Base-by-base conservation (phyloP, 2,888 invertebrate genomes). In the Mechanitis messenoides region DNA sequence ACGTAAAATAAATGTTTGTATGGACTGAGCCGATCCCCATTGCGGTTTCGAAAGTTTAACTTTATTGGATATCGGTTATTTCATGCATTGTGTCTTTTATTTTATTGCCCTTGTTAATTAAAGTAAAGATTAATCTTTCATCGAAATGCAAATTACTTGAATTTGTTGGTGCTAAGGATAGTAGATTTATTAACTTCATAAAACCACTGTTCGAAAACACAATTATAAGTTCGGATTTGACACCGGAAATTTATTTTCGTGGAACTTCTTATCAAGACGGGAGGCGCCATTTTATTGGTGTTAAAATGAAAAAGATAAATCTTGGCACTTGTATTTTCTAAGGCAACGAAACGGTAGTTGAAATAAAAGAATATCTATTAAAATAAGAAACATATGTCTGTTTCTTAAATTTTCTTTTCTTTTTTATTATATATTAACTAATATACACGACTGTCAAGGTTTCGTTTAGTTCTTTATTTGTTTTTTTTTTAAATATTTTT, bases 1-100 rank as follows among this genome's bases (percentile, higher is more conserved):
- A 74, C 75, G 71, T 76, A 79, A 78, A 80, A 85, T 79, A 83
- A 83, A 84, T 85, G 80, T 81, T 81, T 80, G 78, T 75, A 76
- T 73, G 79, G 75, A 75, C 71, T 74, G 74, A 61, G 53, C 47
- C 55, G 38, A 47, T 53, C 33, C 31, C 45, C 56, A 53, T 46
- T 57, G 1, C 45, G 54, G 56, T 56, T 45, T 53, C 42, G 45
- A 55, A 55, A 77, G 81, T 79, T 75, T 72, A 76, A 72, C 78
- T 73, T 80, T 85, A 84, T 84, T 84, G 81, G 80, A 77, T 80
- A 76, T 74, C 70, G 72, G 70, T 74, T 35, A 79, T 80, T 80
- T 80, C 79, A 74, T 72, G 69, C 72, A 59, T 73, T 67, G 70
- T 71, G 71, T 71, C 70, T 68, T 61, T 55, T 63, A 65, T 71